These are phyloP conservation scores for Myathropa florea DNA, from an alignment of 2,888 invertebrate genomes.

Conservation along the genomic window DNA sequence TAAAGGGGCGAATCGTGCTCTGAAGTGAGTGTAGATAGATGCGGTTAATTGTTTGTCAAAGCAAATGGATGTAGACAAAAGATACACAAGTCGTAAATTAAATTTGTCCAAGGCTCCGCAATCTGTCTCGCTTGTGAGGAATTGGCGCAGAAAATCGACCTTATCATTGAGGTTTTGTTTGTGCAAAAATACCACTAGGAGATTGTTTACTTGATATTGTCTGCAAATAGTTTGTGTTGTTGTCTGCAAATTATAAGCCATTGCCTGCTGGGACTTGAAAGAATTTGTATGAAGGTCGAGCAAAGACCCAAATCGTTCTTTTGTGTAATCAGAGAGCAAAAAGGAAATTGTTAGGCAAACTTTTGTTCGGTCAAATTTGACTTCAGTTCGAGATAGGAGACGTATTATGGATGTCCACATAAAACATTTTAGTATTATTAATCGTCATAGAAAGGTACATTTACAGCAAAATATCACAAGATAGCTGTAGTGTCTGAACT, in stretches of 20 bases:
- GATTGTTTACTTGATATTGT: not conserved
- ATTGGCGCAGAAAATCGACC: not conserved
- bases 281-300: not conserved
- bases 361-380: too few species aligned
- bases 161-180: not conserved
- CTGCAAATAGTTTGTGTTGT: not conserved
- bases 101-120: not conserved
- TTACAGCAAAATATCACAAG: too few species aligned
- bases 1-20: not conserved
- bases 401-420: too few species aligned
- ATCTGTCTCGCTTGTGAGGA: not conserved
- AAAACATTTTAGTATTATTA: too few species aligned
- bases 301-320: too few species aligned
- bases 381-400: too few species aligned
- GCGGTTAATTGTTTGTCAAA: not conserved
- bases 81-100: not conserved
- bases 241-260: too few species aligned
- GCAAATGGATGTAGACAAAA: not conserved
- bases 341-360: too few species aligned
- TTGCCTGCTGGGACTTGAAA: not conserved
- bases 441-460: too few species aligned
- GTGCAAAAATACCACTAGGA: not conserved
- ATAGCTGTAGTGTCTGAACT: too few species aligned
- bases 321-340: too few species aligned
- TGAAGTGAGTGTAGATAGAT: not conserved